Evolutionary conservation across 2,888 invertebrate genomes (phyloP), one percentile per base, ranked within the genome.

Genomic region (Caenorhabditis imperialis): DNA sequence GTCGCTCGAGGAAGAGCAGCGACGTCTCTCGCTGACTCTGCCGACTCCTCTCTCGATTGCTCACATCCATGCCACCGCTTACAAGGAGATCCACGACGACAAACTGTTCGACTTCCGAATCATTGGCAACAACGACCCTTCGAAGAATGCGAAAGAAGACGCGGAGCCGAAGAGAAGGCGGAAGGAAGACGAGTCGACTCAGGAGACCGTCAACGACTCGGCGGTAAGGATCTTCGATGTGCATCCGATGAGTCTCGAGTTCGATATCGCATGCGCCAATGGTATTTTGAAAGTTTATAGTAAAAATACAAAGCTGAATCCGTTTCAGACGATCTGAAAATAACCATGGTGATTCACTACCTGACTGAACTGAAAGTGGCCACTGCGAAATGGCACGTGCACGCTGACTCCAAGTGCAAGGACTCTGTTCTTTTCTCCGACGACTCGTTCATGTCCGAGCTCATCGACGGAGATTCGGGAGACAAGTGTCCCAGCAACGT

Each of bases 21-120:
- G 62, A 23, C 51, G 67, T 7, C 50, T 78, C 4, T 69, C 77
- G 37, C 20, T 65, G 42, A 42, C 71, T 8, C 65, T 81, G 1
- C 81, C 81, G 14, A 54, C 70, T 33, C 62, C 67, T 14, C 63
- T 81, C 14, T 42, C 67, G 8, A 71, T 81, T 12, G 55, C 72
- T 14, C 75, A 81, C 38, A 62, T 75, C 1, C 78, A 81, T 27
- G 73, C 81, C 1, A 55, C 62, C 8, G 81, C 81, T 14, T 81
- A 78, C 60, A 77, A 77, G 40, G 77, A 79, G 14, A 77, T 81
- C 2, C 63, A 63, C 10, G 70, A 77, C 16, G 78, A 78, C 23
- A 69, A 72, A 12, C 5, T 38, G 5, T 69, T 74, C 18, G 51
- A 61, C 3, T 53, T 57, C 20, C 51, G 53, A 10, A 74, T 74